Evolutionary conservation across 1,140 invertebrate species (phyloP).

Genomic region (Ganaspis sp.): DNA sequence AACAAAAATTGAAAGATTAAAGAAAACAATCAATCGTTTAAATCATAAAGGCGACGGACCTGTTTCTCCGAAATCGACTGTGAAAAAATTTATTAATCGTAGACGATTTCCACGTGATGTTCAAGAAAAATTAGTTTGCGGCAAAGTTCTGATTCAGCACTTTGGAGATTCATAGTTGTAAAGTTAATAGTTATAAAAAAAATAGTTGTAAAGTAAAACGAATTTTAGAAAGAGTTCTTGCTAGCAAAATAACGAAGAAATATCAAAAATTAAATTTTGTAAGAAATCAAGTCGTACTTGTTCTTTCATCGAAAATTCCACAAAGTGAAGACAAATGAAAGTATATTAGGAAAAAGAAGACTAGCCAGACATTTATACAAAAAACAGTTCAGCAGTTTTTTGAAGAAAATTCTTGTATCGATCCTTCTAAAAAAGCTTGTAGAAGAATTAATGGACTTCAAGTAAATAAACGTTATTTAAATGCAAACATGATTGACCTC

Average conservation of each 20-base stretch:
- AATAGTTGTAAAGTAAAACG: slow-evolving; percentile 18
- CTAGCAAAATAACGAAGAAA: not conserved
- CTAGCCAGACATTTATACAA: not conserved
- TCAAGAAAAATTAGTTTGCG: not conserved
- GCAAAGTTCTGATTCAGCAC: not conserved
- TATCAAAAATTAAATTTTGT: not conserved
- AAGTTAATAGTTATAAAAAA: too few species aligned
- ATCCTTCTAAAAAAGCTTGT: slow-evolving; percentile 26
- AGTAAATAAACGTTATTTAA: not conserved
- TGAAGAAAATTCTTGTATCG: not conserved
- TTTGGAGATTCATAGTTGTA: not conserved
- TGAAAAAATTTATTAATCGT: not conserved
- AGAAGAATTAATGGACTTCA: not conserved
- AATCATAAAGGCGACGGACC: not conserved
- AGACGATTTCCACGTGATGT: not conserved
- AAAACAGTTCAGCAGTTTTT: not conserved
- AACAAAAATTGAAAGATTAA: not conserved
- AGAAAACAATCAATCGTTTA: not conserved
- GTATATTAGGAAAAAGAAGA: not conserved
- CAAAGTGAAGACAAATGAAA: not conserved
- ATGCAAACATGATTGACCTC: not conserved
- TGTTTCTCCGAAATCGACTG: not conserved
- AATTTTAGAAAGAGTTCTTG: not conserved
- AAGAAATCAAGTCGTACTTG: not conserved
- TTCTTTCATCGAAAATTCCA: not conserved